Conservation (phyloP, 2,888 invertebrate species). For the Macropis europaea region DNA sequence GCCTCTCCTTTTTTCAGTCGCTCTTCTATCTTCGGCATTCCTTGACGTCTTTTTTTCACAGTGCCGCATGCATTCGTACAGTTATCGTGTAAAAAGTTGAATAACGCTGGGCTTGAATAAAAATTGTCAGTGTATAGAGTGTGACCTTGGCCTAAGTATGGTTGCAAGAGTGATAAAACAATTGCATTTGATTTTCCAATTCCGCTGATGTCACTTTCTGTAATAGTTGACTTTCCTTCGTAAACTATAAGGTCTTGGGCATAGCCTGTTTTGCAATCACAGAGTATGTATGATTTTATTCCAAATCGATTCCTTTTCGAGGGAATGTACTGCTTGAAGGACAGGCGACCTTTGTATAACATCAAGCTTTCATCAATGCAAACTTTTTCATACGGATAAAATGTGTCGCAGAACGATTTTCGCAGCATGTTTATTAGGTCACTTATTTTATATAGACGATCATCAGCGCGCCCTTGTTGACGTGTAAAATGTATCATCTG, state of each 20-base stretch:
- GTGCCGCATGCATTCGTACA: conserved; percentile 31
- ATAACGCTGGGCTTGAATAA: conserved; percentile 61
- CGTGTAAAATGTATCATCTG: conserved; percentile 55
- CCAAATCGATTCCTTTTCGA: conserved; percentile 57
- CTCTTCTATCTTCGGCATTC: conserved; percentile 37
- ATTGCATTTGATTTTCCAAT: conserved; percentile 53
- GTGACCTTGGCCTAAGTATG: conserved; percentile 43
- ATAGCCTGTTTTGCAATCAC: conserved; percentile 54
- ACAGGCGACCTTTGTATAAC: conserved; percentile 53
- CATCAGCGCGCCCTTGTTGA: conserved; percentile 35
- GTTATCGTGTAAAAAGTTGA: conserved; percentile 29
- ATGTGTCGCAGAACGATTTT: conserved; percentile 33
- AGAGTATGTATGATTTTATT: conserved; percentile 54
- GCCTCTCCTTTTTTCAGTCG: conserved; percentile 33
- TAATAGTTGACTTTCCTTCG: conserved; percentile 33
- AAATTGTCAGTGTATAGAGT: conserved; percentile 62
- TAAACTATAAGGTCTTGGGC: conserved; percentile 56
- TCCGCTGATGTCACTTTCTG: conserved; percentile 33
- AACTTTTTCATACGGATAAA: conserved; percentile 28
- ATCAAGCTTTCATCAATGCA: conserved; percentile 57
- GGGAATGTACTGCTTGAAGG: too few species aligned
- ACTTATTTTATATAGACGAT: conserved; percentile 54
- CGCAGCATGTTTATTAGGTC: conserved; percentile 28
- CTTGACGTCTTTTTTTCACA: conserved; percentile 17
- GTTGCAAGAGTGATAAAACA: conserved; percentile 45